These are phyloP conservation scores for Mormyrops boulengeri DNA, from an alignment of 2,797 vertebrate species.

Conservation along the genomic window DNA sequence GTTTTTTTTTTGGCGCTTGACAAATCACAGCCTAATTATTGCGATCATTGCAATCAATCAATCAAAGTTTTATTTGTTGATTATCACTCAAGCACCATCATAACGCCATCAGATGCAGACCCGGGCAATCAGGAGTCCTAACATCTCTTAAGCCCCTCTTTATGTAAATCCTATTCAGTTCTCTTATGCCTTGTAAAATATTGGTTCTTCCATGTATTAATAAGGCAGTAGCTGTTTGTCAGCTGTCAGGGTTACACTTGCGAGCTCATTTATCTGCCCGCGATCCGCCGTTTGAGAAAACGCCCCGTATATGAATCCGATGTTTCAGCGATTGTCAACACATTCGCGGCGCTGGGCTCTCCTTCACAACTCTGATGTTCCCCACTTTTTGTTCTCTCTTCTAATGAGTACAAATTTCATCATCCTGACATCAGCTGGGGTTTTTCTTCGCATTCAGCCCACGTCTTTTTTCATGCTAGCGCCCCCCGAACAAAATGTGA, in stretches of 20 bases:
- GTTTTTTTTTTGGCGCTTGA: not conserved
- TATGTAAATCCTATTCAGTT: not conserved
- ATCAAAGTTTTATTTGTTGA: not conserved
- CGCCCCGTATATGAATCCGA: not conserved
- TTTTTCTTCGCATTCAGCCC: constrained; percentile 3
- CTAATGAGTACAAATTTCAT: constrained; percentile 17
- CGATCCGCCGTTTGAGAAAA: not conserved
- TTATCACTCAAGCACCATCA: not conserved
- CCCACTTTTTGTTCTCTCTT: constrained; percentile 9
- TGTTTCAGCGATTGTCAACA: constrained; percentile 7
- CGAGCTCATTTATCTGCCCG: not conserved
- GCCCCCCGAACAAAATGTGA: constrained; percentile 14
- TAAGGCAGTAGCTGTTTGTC: constrained; percentile 7
- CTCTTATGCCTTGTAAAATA: not conserved
- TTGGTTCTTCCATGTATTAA: not conserved
- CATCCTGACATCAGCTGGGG: constrained; percentile 12
- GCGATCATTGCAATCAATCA: not conserved
- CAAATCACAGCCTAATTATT: not conserved
- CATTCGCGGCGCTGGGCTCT: not conserved
- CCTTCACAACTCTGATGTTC: constrained; percentile 6
- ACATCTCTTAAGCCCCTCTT: not conserved
- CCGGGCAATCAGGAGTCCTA: not conserved
- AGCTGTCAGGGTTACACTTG: not conserved
- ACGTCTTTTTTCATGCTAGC: not conserved
- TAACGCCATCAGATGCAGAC: not conserved